Evolutionary conservation across 1,140 invertebrate genomes (phyloP), one percentile per base, ranked within the genome.

Genomic region (Heliconius congener): DNA sequence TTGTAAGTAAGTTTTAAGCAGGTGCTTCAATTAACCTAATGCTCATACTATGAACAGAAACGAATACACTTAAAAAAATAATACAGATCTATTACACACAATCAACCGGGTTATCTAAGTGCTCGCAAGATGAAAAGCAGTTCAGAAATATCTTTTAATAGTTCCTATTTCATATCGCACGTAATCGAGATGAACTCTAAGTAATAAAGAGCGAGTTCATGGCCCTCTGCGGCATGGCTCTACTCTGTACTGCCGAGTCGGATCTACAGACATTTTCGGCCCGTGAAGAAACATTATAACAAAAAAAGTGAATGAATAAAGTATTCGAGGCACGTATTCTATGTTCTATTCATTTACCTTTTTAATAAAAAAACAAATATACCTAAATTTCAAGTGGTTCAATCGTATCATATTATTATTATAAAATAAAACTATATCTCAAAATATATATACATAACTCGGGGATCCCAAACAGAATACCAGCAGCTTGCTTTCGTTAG

Each of bases 181-280:
- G 85, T 89, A 85, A 85, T 80, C 82, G 81, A 90, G 85, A 91
- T 91, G 91, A 93, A 93, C 92, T 92, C 89, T 83, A 81, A 88
- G 87, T 89, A 91, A 90, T 90, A 88, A 89, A 90, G 86, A 84
- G 73, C 50, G 90, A 88, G 92, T 93, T 93, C 92, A 93, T 91
- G 92, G 92, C 88, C 91, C 86, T 87, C 84, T 88, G 83, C 75
- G 86, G 76, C 87, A 90, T 86, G 85, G 87, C 84, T 87, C 77
- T 78, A 74, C 81, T 79, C 81, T 46, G 76, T 79, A 81, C 77
- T 84, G 77, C 74, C 83, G 79, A 90, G 87, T 87, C 86, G 83
- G 84, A 90, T 88, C 76, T 82, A 86, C 85, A 85, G 82, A 83
- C 84, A 74, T 84, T 86, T 85, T 86, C 76, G 83, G 79, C 74